Evolutionary conservation across 2,888 invertebrate genomes (phyloP).

Genomic region (Cheilosia grossa): DNA sequence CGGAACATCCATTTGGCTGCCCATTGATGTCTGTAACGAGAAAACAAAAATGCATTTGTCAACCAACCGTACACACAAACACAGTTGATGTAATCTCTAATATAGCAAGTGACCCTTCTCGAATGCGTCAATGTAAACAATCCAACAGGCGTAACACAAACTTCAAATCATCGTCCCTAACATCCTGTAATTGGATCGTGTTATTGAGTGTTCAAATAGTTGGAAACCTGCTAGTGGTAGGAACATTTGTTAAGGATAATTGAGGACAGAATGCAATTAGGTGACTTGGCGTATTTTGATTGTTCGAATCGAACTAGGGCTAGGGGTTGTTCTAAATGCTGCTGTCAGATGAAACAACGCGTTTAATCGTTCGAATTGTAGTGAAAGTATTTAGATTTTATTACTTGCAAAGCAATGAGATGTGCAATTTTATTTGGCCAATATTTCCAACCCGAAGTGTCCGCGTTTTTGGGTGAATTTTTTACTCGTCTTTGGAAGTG

Average conservation of each 20-base stretch:
- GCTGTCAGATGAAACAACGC: constrained; percentile 5
- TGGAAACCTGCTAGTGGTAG: background rate
- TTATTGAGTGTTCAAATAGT: background rate
- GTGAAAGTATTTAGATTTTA: background rate
- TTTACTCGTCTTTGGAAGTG: too few relatives aligned
- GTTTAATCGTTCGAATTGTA: background rate
- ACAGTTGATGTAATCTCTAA: background rate
- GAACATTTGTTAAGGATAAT: constrained; percentile 11
- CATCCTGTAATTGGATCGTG: constrained; percentile 4
- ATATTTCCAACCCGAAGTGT: too few relatives aligned
- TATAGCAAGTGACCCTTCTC: constrained; percentile 12
- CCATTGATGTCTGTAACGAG: constrained; percentile 78
- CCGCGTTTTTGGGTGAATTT: too few relatives aligned
- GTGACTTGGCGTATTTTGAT: constrained; percentile 34
- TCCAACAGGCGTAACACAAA: constrained; percentile 27
- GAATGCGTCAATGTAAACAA: constrained; percentile 25
- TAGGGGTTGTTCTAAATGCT: constrained; percentile 18
- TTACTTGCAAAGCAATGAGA: too few relatives aligned
- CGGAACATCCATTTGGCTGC: constrained; percentile 82
- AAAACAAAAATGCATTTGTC: background rate
- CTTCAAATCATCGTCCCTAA: constrained; percentile 23
- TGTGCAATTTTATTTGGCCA: too few relatives aligned
- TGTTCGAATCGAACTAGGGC: background rate
- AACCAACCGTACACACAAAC: background rate
- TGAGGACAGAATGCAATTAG: constrained; percentile 35